phyloP scores from a whole-genome alignment of 2,888 invertebrate species.

The Doris montereyensis region DNA sequence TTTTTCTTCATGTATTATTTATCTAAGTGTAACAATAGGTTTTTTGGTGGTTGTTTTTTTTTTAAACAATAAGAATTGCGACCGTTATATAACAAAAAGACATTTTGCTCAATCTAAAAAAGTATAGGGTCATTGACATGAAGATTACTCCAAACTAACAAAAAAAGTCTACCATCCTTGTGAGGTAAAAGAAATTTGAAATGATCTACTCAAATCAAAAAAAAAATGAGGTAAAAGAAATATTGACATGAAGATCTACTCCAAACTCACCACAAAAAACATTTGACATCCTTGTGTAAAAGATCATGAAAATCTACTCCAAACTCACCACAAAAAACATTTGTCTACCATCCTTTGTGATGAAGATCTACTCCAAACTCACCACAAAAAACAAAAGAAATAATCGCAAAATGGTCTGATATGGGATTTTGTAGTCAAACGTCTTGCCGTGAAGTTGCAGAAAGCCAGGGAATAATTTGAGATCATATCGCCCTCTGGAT shows the following conservation, averaged over 20 bases:
- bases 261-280: constrained; percentile 89
- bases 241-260: background rate
- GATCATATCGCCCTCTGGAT: constrained; percentile 95
- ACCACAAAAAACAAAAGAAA: constrained; percentile 98
- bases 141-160: no score
- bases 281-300: constrained; percentile 94
- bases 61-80: no score
- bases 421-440: constrained; percentile 99
- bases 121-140: no score
- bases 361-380: constrained; percentile 79
- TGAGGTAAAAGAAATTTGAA: no score
- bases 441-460: constrained; percentile 97
- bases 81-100: no score
- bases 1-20: no score
- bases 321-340: constrained; percentile 93
- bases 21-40: no score
- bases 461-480: constrained; percentile 93
- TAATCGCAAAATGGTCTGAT: constrained; percentile 93
- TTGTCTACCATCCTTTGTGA: constrained; percentile 96
- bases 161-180: no score
- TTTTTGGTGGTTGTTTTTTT: no score
- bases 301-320: constrained; percentile 77
- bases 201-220: background rate
- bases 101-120: no score
- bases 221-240: background rate